phyloP scores from a whole-genome alignment of 2,888 invertebrate genomes.

The Tiphia femorata region DNA sequence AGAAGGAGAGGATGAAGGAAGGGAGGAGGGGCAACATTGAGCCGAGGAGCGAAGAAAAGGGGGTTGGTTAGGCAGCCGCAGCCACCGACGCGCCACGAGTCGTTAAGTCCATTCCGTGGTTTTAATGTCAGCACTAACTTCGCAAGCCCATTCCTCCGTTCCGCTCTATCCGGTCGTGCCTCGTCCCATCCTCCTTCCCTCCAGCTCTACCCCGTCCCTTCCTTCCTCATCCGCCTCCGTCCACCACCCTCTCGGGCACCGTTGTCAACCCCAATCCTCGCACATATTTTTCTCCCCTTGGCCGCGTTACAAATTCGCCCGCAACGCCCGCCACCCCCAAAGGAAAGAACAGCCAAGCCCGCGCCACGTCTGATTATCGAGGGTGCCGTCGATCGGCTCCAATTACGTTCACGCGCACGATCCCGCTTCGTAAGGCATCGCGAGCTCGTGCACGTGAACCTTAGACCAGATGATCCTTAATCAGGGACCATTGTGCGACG shows the following conservation, averaged over 20 bases:
- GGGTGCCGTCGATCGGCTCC: neutral
- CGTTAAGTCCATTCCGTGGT: slow-evolving; percentile 61
- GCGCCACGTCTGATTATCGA: slow-evolving; percentile 14
- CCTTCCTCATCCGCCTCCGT: slow-evolving; percentile 11
- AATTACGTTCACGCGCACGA: neutral
- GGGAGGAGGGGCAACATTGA: slow-evolving; percentile 22
- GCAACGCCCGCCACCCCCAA: slow-evolving; percentile 11
- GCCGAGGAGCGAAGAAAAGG: slow-evolving; percentile 11
- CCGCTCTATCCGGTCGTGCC: slow-evolving; percentile 36
- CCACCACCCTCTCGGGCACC: slow-evolving; percentile 21
- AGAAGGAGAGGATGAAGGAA: slow-evolving; percentile 19
- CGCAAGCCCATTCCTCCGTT: slow-evolving; percentile 43
- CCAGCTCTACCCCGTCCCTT: neutral
- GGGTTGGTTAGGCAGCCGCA: slow-evolving; percentile 42
- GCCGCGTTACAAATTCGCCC: slow-evolving; percentile 40
- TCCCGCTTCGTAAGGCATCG: too few relatives aligned
- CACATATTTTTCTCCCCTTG: slow-evolving; percentile 44
- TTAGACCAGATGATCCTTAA: too few relatives aligned
- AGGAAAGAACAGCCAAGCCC: slow-evolving; percentile 12
- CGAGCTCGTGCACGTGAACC: too few relatives aligned
- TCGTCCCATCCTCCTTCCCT: slow-evolving; percentile 8
- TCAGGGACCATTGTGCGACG: too few relatives aligned
- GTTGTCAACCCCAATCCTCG: slow-evolving; percentile 48
- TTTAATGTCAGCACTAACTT: slow-evolving; percentile 61
- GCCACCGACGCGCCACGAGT: slow-evolving; percentile 58